Percentiles rank a stretch among this genome's conserved stretches.
Evolutionary conservation across 2,888 invertebrate species (phyloP).

Genomic region (Pachliopta kotzebuea): DNA sequence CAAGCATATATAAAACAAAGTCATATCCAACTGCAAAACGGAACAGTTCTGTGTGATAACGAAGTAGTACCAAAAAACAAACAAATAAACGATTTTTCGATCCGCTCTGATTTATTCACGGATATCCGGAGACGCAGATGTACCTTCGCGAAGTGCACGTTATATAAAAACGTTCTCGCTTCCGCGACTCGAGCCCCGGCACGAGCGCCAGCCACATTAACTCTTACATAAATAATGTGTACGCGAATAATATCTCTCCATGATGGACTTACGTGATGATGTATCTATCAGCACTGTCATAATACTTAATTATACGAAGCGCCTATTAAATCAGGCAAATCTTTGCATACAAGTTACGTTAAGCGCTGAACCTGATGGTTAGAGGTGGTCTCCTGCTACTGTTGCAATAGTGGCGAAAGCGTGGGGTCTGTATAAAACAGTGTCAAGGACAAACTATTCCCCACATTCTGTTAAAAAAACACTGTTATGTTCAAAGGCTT

Average conservation of each 20-base stretch:
- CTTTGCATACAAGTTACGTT: neutral
- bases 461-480: no score
- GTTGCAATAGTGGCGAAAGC: no score
- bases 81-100: neutral
- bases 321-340: neutral
- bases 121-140: conserved; percentile 12
- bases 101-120: conserved; percentile 20
- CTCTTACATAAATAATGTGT: conserved; percentile 27
- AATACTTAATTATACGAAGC: conserved; percentile 4
- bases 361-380: no score
- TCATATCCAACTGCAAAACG: neutral
- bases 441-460: no score
- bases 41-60: neutral
- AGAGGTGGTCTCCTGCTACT: no score
- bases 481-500: no score
- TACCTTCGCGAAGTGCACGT: conserved; percentile 12
- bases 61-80: neutral
- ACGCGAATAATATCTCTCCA: conserved; percentile 23
- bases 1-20: neutral
- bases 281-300: conserved; percentile 8
- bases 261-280: conserved; percentile 19
- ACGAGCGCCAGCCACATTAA: conserved; percentile 14
- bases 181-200: conserved; percentile 7
- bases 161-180: conserved; percentile 24
- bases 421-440: no score